Base-by-base conservation (phyloP, 2,113 vertebrate species). In the rat (Rattus norvegicus) region DNA sequence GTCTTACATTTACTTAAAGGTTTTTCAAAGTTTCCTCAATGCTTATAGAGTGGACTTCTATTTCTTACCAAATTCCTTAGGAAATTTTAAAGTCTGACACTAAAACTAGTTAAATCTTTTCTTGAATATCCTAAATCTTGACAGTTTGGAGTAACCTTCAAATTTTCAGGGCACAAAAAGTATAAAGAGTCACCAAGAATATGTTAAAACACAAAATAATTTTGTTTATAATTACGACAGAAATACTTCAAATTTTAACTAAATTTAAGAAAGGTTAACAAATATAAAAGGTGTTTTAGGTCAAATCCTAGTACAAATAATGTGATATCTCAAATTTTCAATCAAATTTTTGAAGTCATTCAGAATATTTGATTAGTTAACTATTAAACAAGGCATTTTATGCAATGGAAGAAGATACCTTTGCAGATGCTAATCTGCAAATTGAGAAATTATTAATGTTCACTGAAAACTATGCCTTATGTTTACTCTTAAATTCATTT, bases 401-500 rank as follows among this genome's bases (percentile, higher is more conserved):
- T 3, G 1, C 69, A 33, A 24, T 49, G 7, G 49, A 94, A 94
- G 65, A 93, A 93, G 36, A 87, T 43, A 89, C 39, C 39, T 56
- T 69, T 36, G 77, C 0, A 91, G 67, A 80, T 86, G 89, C 12
- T 83, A 96, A 83, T n/a, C 69, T 92, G 56, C 69, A 90, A 95
- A 84, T 84, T 94, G 93, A 92, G 61, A 95, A 84, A 87, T 91
- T 75, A 93, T 72, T 61, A 70, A 36, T 90, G 75, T 90, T 97
- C 33, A 76, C 49, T 93, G 22, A 47, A 93, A 86, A 92, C 85
- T 92, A 80, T 81, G 5, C 76, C 54, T 96, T 89, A 91, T 39
- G 88, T 73, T 83, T 93, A 77, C 92, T 77, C 69, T 95, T 77
- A 97, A 97, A 95, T 87, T 96, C 73, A 93, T 59, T 93, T 96